Percentiles rank a stretch among this genome's conserved stretches.
Conservation (phyloP, 2,888 invertebrate species). For the Plagiodera versicolora region DNA sequence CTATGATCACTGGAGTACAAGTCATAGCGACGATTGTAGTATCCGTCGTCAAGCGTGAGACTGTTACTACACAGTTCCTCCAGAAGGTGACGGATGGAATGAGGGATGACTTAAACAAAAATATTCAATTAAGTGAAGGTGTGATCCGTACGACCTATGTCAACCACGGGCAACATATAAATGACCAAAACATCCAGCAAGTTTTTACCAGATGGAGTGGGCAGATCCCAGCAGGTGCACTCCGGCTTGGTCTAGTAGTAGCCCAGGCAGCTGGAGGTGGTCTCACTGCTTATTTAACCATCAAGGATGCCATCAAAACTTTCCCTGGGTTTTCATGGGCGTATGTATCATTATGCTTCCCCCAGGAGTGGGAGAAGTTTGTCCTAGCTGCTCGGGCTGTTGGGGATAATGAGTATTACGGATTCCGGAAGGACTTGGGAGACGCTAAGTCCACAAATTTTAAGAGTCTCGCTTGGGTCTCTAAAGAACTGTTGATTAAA, state of each 20-base stretch:
- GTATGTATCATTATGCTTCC: not conserved
- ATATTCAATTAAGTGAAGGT: not conserved
- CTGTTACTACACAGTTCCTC: not conserved
- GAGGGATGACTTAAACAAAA: not conserved
- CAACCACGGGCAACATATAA: not conserved
- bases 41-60: not conserved
- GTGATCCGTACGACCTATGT: not conserved
- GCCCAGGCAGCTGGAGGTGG: not conserved
- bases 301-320: slow-evolving; percentile 15
- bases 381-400: not conserved
- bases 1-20: not conserved
- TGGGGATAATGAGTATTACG: not conserved
- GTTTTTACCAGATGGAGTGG: not conserved
- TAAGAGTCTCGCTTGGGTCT: not conserved
- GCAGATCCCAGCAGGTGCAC: not conserved
- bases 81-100: not conserved
- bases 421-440: not conserved
- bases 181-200: not conserved
- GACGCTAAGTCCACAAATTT: not conserved
- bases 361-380: not conserved
- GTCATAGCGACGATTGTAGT: not conserved
- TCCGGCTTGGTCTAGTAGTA: not conserved
- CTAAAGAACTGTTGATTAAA: not conserved
- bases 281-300: not conserved
- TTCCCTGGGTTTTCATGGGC: slow-evolving; percentile 7